Evolutionary conservation across 2,888 invertebrate species (phyloP).

Genomic region (Lumbricus terrestris): DNA sequence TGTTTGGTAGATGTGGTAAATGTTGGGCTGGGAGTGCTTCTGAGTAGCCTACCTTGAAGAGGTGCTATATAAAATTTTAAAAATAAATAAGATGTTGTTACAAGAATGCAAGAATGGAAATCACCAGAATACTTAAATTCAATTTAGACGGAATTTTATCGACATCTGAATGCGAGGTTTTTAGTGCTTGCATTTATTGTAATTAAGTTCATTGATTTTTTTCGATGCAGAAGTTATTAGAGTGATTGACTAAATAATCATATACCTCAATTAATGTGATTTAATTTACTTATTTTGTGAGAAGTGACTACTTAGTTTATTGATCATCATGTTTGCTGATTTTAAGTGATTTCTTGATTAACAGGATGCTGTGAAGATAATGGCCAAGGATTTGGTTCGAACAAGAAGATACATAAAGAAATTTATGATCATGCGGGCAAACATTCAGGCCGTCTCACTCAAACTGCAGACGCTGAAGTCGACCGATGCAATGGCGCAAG

Average conservation of each 20-base stretch:
- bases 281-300: neutral
- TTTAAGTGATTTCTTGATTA: conserved; percentile 19
- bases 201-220: neutral
- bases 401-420: conserved; percentile 92
- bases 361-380: conserved; percentile 97
- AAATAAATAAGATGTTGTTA: too few species aligned
- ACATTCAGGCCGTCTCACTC: conserved; percentile 82
- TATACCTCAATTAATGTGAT: neutral
- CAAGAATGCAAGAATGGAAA: neutral
- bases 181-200: neutral
- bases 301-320: neutral
- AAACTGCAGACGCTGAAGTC: conserved; percentile 96
- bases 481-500: conserved; percentile 98
- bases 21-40: too few species aligned
- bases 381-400: conserved; percentile 97
- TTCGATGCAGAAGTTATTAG: neutral
- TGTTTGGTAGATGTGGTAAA: neutral
- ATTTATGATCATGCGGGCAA: conserved; percentile 98
- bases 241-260: neutral
- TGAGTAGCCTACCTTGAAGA: too few species aligned
- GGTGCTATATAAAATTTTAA: too few species aligned
- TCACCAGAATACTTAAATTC: neutral
- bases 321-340: neutral
- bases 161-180: neutral
- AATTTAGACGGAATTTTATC: neutral